Conservation (phyloP, 1,140 invertebrate genomes). For the Heliothis virescens region DNA sequence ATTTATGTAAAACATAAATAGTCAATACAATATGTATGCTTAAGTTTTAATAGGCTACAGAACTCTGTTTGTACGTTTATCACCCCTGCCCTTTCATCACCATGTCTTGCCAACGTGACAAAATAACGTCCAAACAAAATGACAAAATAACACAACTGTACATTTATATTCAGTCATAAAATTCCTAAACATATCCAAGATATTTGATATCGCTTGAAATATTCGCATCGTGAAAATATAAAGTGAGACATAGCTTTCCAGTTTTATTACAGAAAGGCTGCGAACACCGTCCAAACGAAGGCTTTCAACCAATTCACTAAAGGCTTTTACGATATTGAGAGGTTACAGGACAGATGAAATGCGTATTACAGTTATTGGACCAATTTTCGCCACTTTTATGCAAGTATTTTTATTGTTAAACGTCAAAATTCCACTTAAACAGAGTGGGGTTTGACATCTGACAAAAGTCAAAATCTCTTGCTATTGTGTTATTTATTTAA, state of each 20-base stretch:
- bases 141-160: neutral
- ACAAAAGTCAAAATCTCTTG: too few species aligned
- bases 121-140: too few species aligned
- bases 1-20: too few species aligned
- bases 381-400: neutral
- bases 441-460: neutral
- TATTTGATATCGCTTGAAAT: neutral
- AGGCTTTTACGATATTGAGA: slow-evolving; percentile 30
- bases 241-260: neutral
- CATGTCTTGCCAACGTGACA: too few species aligned
- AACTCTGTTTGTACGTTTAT: too few species aligned
- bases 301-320: slow-evolving; percentile 18
- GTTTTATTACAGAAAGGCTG: neutral
- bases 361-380: neutral
- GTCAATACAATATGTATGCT: too few species aligned
- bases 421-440: slow-evolving; percentile 3
- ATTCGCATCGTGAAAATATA: slow-evolving; percentile 17
- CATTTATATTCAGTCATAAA: neutral
- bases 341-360: neutral
- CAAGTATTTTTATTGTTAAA: neutral
- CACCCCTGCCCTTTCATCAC: too few species aligned
- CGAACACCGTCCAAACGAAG: neutral
- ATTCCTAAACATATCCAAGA: neutral
- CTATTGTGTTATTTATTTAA: neutral
- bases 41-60: too few species aligned